Evolutionary conservation across 2,113 vertebrate genomes (phyloP), one percentile per base, ranked within the genome.

Genomic region (Ploceus nigricollis): DNA sequence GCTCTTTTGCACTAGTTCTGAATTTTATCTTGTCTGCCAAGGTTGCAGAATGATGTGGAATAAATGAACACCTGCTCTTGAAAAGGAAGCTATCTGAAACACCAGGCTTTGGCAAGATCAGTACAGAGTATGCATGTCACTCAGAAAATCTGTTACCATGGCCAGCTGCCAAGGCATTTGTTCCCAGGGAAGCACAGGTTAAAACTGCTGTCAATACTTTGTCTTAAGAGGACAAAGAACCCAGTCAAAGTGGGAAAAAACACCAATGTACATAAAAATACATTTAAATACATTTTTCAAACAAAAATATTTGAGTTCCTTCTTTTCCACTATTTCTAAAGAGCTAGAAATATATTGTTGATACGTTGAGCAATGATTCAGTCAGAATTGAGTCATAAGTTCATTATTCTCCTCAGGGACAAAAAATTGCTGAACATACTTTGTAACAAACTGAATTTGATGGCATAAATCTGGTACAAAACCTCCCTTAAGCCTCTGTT

Each of bases 51-150:
- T 89, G 77, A 95, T 89, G 91, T 95, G 94, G 87, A 92, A 97
- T 92, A 95, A 93, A 94, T 83, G 94, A 94, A 91, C 93, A 97
- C 95, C 94, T 95, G 95, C 91, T 93, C 93, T 72, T 93, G 91
- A 89, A 95, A 95, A 94, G 81, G 77, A 93, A 96, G 83, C 48
- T 91, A 66, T 95, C 73, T 89, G 61, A 96, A 94, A 82, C 22
- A 10, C 69, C 91, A 93, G 87, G 72, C 69, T 68, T 95, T 97
- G 94, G 93, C 91, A 96, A 76, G 70, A 84, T 68, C 51, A 40
- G 20, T 75, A 72, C 25, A 65, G 70, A 89, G 95, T 76, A 83
- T 25, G 60, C 48, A 53, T 61, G 73, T 89, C 89, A 84, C 87
- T 40, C 91, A 87, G 72, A 87, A 95, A 96, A 94, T 93, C 95